Conservation (phyloP, 2,888 invertebrate genomes). For the Catocala sponsa region DNA sequence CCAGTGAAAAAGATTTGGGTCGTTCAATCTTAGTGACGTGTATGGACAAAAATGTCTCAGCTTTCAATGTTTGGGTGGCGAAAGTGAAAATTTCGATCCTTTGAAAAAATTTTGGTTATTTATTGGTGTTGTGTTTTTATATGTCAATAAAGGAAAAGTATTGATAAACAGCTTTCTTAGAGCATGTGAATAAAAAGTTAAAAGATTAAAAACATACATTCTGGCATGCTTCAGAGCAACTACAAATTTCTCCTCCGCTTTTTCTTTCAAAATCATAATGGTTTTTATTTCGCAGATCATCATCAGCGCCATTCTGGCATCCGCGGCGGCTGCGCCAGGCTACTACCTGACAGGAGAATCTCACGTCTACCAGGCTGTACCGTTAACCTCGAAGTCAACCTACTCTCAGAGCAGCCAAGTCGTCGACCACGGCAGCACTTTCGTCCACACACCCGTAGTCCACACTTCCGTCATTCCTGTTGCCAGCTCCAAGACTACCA, state of each 20-base stretch:
- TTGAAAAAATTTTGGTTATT: no score
- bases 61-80: not conserved
- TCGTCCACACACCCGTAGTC: constrained; percentile 56
- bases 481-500: constrained; percentile 60
- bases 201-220: no score
- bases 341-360: constrained; percentile 57
- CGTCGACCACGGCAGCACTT: constrained; percentile 68
- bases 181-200: not conserved
- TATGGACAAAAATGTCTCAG: not conserved
- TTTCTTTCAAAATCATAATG: not conserved
- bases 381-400: constrained; percentile 63
- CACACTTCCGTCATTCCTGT: constrained; percentile 37
- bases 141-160: no score
- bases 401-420: constrained; percentile 64
- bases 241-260: not conserved
- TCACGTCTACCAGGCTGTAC: constrained; percentile 54
- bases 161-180: no score
- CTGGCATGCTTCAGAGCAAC: no score
- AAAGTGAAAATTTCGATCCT: not conserved
- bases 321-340: constrained; percentile 65
- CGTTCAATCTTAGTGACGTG: not conserved
- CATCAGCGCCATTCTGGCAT: constrained; percentile 61
- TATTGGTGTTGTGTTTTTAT: no score
- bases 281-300: constrained; percentile 46
- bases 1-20: constrained; percentile 9